Conservation (phyloP, 35 echinoderm and acorn worm genomes). For the Acanthaster planci region DNA sequence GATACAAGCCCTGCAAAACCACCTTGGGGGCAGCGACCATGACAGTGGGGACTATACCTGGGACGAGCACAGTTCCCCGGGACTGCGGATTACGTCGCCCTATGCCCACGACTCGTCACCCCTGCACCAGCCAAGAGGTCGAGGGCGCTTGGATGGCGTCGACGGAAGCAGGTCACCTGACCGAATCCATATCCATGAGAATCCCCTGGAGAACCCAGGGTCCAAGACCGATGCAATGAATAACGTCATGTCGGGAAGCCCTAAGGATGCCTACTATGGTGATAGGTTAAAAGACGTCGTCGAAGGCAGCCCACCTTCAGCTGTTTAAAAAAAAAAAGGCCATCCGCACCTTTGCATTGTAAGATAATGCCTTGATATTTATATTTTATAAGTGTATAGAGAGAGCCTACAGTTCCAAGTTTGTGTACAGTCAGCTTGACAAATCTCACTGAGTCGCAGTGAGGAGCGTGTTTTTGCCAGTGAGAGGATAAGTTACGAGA, state of each 20-base stretch:
- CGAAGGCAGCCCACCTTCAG: conserved; percentile 33
- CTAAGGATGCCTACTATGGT: conserved; percentile 32
- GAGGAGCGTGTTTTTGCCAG: no score
- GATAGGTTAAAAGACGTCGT: conserved; percentile 48
- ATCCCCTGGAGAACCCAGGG: conserved; percentile 20
- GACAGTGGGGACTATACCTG: conserved; percentile 54
- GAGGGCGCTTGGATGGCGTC: conserved; percentile 21
- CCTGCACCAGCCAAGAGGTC: conserved; percentile 7
- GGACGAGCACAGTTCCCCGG: conserved; percentile 32
- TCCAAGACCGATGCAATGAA: neutral
- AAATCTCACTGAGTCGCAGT: no score
- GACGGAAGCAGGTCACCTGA: neutral
- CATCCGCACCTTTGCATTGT: neutral
- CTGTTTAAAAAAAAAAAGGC: conserved; percentile 31
- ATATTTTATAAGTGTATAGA: conserved; percentile 32
- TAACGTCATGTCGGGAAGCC: neutral
- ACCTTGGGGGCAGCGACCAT: conserved; percentile 42
- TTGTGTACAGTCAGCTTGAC: no score
- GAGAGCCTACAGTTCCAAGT: neutral
- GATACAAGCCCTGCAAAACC: conserved; percentile 50
- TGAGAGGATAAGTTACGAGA: no score
- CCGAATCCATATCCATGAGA: conserved; percentile 35
- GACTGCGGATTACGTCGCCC: neutral
- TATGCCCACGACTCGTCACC: conserved; percentile 30
- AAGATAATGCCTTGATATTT: conserved; percentile 15